These are phyloP conservation scores for Gymnothorax reevesii DNA, from an alignment of 2,797 vertebrate species.

Conservation along the genomic window DNA sequence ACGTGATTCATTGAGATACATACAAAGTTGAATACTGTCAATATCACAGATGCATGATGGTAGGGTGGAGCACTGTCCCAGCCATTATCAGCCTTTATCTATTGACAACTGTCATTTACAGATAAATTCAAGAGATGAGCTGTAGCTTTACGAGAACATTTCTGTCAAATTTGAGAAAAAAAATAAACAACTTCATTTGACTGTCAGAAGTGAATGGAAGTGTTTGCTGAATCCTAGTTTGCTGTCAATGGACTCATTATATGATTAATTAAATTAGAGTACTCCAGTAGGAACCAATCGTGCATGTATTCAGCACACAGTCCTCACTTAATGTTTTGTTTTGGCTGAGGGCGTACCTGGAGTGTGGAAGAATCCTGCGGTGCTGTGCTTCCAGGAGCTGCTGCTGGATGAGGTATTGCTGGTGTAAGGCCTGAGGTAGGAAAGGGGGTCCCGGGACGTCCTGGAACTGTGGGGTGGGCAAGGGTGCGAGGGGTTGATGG, in stretches of 20 bases:
- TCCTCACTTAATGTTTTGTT: background rate
- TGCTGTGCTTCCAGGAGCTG: slow-evolving; percentile 98
- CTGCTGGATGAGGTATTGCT: slow-evolving; percentile 99
- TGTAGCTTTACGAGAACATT: background rate
- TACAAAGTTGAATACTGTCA: background rate
- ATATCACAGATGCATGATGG: background rate
- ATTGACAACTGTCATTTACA: background rate
- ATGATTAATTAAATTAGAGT: background rate
- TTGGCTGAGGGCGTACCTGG: slow-evolving; percentile 75
- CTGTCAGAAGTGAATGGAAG: background rate
- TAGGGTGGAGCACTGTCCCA: background rate
- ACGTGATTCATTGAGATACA: background rate
- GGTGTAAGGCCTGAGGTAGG: slow-evolving; percentile 99
- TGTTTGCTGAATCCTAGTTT: background rate
- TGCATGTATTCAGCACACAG: background rate
- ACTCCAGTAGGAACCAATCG: background rate
- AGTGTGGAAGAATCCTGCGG: slow-evolving; percentile 89
- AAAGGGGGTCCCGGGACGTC: slow-evolving; percentile 92
- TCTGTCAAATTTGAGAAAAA: background rate
- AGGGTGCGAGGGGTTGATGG: slow-evolving; percentile 86
- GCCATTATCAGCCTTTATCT: background rate
- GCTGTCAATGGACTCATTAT: background rate
- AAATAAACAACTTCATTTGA: background rate
- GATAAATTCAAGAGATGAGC: background rate
- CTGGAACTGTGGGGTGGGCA: slow-evolving; percentile 93